A percentile compares a stretch with the other conserved stretches of the same genome.
These are phyloP conservation scores for Scalopus aquaticus DNA, from an alignment of 2,113 vertebrate species.

Conservation along the genomic window DNA sequence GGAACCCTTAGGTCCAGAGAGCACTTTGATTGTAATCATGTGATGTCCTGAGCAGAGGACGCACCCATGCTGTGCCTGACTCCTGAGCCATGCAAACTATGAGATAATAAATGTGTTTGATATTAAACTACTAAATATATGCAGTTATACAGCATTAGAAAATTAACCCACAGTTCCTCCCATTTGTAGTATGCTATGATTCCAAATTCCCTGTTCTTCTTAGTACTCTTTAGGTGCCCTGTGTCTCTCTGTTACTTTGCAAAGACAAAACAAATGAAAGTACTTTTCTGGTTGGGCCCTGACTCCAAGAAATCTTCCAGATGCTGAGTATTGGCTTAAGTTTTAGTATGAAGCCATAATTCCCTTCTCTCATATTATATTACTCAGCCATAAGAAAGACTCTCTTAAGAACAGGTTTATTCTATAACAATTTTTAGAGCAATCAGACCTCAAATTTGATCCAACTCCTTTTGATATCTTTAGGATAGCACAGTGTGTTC, in stretches of 20 bases:
- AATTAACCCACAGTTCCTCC: background rate
- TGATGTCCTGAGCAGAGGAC: background rate
- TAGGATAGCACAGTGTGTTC: background rate
- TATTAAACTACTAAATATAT: background rate
- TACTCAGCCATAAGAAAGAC: background rate
- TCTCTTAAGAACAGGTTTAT: background rate
- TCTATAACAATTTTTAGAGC: background rate
- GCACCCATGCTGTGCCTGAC: background rate
- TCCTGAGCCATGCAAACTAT: background rate
- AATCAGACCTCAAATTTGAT: background rate
- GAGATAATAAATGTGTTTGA: background rate
- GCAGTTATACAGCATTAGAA: background rate
- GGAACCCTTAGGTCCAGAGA: background rate
- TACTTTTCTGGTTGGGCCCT: background rate
- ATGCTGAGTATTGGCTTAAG: background rate
- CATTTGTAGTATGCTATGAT: background rate
- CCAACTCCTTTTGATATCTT: background rate
- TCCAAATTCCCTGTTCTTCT: background rate
- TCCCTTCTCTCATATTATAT: background rate
- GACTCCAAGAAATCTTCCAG: background rate
- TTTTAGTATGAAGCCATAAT: background rate
- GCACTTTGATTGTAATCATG: background rate
- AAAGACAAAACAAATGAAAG: background rate
- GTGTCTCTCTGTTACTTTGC: background rate
- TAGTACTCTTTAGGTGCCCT: rapidly evolving